Evolutionary conservation across 1,140 invertebrate genomes (phyloP), one percentile per base, ranked within the genome.

Genomic region (Chymomyza costata): DNA sequence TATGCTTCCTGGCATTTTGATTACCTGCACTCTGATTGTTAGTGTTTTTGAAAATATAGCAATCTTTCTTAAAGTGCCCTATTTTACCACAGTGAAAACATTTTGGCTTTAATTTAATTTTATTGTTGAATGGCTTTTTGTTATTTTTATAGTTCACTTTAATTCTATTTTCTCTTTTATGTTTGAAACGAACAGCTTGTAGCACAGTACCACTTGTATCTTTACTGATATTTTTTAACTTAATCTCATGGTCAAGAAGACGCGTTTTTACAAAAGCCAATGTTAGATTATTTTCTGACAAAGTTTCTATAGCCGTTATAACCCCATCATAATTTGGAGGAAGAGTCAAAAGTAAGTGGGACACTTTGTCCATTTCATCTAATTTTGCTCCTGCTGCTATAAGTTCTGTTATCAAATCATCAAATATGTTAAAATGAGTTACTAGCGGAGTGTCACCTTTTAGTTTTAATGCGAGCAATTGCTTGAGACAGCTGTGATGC

Each of bases 291-390:
- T 83, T 68, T 43, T 83, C 71, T 0, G 70, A 47, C 31, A 86
- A 50, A 2, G 85, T 86, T 67, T 87, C 85, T 6, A 88, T 74
- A 1, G 86, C 85, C 19, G 85, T 87, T 6, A 86, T 64, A 11
- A 86, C 57, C 2, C 60, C 64, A 49, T 86, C 73, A 52, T 84
- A 86, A 8, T 31, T 46, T 31, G 61, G 46, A 6, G 86, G 83
- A 34, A 87, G 51, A 19, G 83, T 85, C 0, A 84, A 43, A 7
- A 86, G 51, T 38, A 87, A 67, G 62, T 86, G 82, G 13, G 71
- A 74, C 1, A 86, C 62, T 54, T 80, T 78, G 40, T 82, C 61
- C 6, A 41, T 64, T 49, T 87, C 85, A 28, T 86, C 73, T 11
- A 87, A 38, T 66, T 81, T 81, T n/a, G 74, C 70, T 3, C 84